Evolutionary conservation across 2,888 invertebrate species (phyloP), one percentile per base, ranked within the genome.

Genomic region (Hypena proboscidalis): DNA sequence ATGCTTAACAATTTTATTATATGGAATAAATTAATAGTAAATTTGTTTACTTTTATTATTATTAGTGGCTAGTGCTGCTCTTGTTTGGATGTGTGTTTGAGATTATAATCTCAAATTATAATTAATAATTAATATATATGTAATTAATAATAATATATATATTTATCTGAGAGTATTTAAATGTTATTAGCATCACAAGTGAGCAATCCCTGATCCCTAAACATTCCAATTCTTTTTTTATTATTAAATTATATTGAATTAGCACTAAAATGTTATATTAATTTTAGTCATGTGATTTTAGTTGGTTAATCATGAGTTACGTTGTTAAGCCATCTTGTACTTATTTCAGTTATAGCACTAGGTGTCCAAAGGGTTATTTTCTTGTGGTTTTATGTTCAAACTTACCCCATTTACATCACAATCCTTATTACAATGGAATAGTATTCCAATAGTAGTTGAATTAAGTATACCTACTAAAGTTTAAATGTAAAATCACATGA

Each of bases 401-500:
- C 73, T 58, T 36, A 49, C 20, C 4, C 2, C 58, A 22, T 42
- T 41, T 35, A 26, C 38, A 23, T 53, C 30, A 40, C 48, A 38
- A 15, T 42, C 37, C 33, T 19, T 20, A 36, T 41, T 56, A 55
- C 51, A 59, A n/a, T n/a, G 41, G 36, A 54, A 63, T 48, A 33
- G 38, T 60, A 56, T 56, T 58, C 53, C 44, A 45, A 40, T 54
- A 54, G 57, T 69, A 70, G 66, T 52, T 58, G 33, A 57, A 46
- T 56, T 51, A 60, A 49, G 30, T 32, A 31, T 58, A 51, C 31
- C 46, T n/a, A n/a, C n/a, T 36, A 44, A 56, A 56, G 73, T 77
- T 77, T 77, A 72, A 75, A 74, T 74, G 60, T 79, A 76, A 80
- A 80, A 77, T 78, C 79, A 78, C 77, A 74, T 73, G 75, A 81